These are phyloP conservation scores for Chymomyza procnemis DNA, from an alignment of 2,888 invertebrate species.

Conservation along the genomic window DNA sequence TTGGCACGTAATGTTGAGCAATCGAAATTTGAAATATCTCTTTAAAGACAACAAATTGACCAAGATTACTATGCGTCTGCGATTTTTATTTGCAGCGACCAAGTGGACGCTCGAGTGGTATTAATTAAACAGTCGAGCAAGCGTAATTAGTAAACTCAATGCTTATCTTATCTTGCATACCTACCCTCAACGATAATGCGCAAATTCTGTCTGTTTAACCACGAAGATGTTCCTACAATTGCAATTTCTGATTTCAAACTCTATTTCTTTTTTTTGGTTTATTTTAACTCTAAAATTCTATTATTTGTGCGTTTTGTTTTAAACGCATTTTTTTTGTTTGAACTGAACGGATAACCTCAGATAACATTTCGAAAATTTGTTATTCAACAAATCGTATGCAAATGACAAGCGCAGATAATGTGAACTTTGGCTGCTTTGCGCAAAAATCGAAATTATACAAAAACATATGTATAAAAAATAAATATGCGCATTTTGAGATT, in stretches of 20 bases:
- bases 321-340: conserved; percentile 12
- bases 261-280: background rate
- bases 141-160: conserved; percentile 18
- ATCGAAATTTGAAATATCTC: background rate
- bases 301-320: conserved; percentile 48
- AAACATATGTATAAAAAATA: background rate
- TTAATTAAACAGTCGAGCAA: conserved; percentile 43
- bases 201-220: conserved; percentile 24
- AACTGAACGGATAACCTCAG: conserved; percentile 57
- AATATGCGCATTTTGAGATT: background rate
- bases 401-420: conserved; percentile 12
- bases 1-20: too few species aligned
- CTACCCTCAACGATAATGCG: conserved; percentile 23
- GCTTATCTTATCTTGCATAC: conserved; percentile 51
- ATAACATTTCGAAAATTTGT: conserved; percentile 38
- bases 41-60: background rate
- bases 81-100: background rate
- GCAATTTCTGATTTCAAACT: background rate
- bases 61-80: background rate
- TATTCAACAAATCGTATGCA: conserved; percentile 1
- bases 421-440: conserved; percentile 34
- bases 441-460: background rate
- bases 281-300: conserved; percentile 8
- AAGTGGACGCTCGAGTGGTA: conserved; percentile 14
- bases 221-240: conserved; percentile 22